These are phyloP conservation scores for Ara ararauna DNA, from an alignment of 2,797 vertebrate genomes.

Conservation along the genomic window DNA sequence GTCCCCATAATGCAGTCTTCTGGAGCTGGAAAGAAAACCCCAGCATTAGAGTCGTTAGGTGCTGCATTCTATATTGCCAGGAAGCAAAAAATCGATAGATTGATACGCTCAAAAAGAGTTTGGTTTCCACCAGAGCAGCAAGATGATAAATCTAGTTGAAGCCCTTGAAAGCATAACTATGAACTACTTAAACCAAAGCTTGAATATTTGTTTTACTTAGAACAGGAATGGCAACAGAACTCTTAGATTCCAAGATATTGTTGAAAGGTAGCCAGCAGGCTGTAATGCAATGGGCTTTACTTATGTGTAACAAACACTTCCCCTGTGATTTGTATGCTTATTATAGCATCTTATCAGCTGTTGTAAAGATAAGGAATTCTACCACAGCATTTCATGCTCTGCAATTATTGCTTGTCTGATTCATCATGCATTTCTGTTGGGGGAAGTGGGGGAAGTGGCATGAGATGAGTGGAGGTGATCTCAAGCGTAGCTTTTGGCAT, in stretches of 20 bases:
- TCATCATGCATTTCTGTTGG: neutral
- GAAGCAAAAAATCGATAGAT: constrained; percentile 60
- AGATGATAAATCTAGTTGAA: neutral
- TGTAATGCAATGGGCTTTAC: neutral
- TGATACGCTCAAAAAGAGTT: neutral
- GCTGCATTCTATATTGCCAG: constrained; percentile 82
- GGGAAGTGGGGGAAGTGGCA: constrained; percentile 9
- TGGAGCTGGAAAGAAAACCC: constrained; percentile 17
- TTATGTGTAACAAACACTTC: neutral
- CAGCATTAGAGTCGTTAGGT: constrained; percentile 63
- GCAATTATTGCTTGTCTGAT: constrained; percentile 16
- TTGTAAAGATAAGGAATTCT: constrained; percentile 56
- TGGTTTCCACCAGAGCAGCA: neutral
- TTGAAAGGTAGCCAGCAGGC: constrained; percentile 17
- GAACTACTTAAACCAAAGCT: neutral
- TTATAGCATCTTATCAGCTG: constrained; percentile 47
- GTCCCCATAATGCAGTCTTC: constrained; percentile 40
- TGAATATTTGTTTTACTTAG: constrained; percentile 1
- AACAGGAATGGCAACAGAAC: neutral
- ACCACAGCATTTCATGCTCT: neutral
- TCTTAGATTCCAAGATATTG: neutral
- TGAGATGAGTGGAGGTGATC: neutral
- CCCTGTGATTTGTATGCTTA: constrained; percentile 1
- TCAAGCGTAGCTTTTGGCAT: neutral
- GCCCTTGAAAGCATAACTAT: neutral